Evolutionary conservation across 2,888 invertebrate species (phyloP), one percentile per base, ranked within the genome.

Genomic region (Stegana nigrithorax): DNA sequence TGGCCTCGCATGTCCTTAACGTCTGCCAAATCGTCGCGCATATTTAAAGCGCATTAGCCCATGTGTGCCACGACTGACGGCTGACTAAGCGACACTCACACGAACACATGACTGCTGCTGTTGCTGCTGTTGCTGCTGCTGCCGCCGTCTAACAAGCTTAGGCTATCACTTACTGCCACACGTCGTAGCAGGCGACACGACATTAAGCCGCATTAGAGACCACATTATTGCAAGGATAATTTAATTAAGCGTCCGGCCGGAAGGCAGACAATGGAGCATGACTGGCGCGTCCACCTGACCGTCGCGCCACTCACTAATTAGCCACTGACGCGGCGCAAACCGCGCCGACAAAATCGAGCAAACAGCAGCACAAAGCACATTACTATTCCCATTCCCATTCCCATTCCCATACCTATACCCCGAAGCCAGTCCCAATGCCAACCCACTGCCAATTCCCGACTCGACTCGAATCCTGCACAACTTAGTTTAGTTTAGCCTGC

Each of bases 161-260:
- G 25, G 21, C 47, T 47, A 25, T n/a, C 25, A 47, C 47, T 39
- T 39, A 39, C n/a, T 39, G 26, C n/a, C 14, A 42, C 14, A 42
- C 42, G 17, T 14, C 2, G 42, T 42, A n/a, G 32, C 32, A 32
- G 59, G 17, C 51, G 62, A 36, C 59, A 32, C 21, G n/a, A n/a
- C 42, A 50, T 50, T 50, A 50, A 50, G 50, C 8, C 50, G n/a
- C 45, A 45, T 45, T 45, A 45, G 45, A 45, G 10, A 10, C 19
- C n/a, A 10, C 51, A 27, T 14, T 36, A 32, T 21, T 32, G 21
- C 36, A 71, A 69, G 62, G 68, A 73, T 75, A 76, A 78, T 75
- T 75, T 75, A 75, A 75, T 75, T 78, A 78, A 65, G 68, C 59
- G 66, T 59, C 59, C 39, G 62, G 62, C 66, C 8, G n/a, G n/a